Conservation (phyloP, 2,113 vertebrate genomes). For the Syrrhaptes paradoxus region DNA sequence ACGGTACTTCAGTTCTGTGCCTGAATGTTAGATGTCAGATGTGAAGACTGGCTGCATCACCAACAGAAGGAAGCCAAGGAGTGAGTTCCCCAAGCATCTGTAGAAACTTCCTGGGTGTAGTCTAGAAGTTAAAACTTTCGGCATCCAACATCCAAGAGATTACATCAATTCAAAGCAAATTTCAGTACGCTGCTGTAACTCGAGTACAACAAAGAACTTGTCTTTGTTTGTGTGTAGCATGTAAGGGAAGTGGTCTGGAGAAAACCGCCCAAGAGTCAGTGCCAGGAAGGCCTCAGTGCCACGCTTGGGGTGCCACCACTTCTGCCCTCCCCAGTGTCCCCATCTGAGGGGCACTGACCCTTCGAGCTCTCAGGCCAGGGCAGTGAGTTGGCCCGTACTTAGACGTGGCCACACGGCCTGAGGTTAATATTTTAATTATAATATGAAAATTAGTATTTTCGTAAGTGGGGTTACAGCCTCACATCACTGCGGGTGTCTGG, state of each 20-base stretch:
- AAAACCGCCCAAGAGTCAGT: rapidly evolving
- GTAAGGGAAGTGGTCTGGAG: not conserved
- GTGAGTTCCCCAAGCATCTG: not conserved
- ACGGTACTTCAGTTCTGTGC: rapidly evolving
- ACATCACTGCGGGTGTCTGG: not conserved
- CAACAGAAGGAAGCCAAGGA: not conserved
- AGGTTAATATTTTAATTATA: not conserved
- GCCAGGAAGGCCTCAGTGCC: not conserved
- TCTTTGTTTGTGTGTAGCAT: no score
- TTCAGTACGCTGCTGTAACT: not conserved
- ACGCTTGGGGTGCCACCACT: not conserved
- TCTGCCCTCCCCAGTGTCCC: not conserved
- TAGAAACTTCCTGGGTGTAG: not conserved
- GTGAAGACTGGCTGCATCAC: not conserved
- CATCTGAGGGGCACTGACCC: not conserved
- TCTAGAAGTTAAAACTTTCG: not conserved
- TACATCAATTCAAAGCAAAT: not conserved
- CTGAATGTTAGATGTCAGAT: not conserved
- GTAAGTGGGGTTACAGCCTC: not conserved
- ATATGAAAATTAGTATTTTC: not conserved
- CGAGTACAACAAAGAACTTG: not conserved
- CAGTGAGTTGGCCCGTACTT: not conserved
- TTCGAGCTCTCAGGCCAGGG: not conserved
- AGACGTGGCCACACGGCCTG: not conserved
- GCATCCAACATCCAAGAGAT: not conserved